phyloP scores from a whole-genome alignment of 2,113 vertebrate species.

The Clarias magur region DNA sequence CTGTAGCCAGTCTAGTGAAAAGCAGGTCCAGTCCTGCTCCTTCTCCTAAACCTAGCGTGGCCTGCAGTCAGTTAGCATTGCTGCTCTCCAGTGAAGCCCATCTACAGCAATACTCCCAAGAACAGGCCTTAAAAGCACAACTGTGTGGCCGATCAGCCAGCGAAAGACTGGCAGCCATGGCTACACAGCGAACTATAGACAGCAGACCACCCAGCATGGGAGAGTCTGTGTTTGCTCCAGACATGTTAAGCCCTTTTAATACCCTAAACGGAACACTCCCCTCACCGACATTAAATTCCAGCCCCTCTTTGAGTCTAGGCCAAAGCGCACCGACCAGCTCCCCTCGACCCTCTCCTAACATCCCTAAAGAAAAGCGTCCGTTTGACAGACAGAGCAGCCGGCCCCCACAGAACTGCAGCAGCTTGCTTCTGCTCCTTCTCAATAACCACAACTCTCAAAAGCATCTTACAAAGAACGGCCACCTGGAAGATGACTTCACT shows the following conservation, averaged over 20 bases:
- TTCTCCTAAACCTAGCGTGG: slow-evolving; percentile 93
- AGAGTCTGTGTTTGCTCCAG: slow-evolving; percentile 74
- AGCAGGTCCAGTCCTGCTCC: slow-evolving; percentile 89
- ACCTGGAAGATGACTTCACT: slow-evolving; percentile 76
- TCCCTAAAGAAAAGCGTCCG: slow-evolving; percentile 78
- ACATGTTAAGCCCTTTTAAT: slow-evolving; percentile 78
- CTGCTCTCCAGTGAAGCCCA: slow-evolving; percentile 97
- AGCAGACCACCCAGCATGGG: slow-evolving; percentile 79
- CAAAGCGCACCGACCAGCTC: slow-evolving; percentile 68
- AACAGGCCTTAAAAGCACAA: slow-evolving; percentile 94
- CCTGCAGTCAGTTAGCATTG: slow-evolving; percentile 93
- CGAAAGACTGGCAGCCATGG: slow-evolving; percentile 93
- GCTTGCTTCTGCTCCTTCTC: slow-evolving; percentile 90
- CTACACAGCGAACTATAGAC: slow-evolving; percentile 80
- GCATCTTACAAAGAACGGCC: slow-evolving; percentile 79
- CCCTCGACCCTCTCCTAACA: slow-evolving; percentile 63
- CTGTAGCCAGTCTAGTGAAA: slow-evolving; percentile 93
- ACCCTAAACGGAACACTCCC: slow-evolving; percentile 79
- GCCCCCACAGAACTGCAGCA: slow-evolving; percentile 87
- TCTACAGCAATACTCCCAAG: slow-evolving; percentile 95
- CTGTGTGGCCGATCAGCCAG: slow-evolving; percentile 88
- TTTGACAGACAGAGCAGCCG: slow-evolving; percentile 80
- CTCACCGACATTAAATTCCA: slow-evolving; percentile 66
- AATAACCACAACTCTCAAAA: slow-evolving; percentile 91
- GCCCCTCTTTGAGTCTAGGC: slow-evolving; percentile 71